These are phyloP conservation scores for Danio rerio DNA, from an alignment of 2,113 vertebrate genomes.

Conservation along the genomic window DNA sequence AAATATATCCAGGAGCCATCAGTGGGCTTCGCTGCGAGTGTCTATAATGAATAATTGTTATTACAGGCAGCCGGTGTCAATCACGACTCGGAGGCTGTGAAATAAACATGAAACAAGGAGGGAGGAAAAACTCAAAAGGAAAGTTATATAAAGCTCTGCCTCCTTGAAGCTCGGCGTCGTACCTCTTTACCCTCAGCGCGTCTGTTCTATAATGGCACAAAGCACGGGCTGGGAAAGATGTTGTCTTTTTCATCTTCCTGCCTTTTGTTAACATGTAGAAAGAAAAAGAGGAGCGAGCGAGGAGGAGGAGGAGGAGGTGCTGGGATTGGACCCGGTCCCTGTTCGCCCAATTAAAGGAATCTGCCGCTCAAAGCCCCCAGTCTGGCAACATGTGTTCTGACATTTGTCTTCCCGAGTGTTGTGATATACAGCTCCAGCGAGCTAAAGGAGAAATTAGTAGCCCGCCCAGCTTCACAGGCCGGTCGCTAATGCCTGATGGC, in stretches of 20 bases:
- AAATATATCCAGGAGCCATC: constrained; percentile 82
- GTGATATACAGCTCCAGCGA: constrained; percentile 77
- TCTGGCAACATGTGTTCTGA: constrained; percentile 82
- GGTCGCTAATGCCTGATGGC: constrained; percentile 64
- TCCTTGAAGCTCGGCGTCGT: constrained; percentile 78
- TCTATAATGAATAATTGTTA: constrained; percentile 80
- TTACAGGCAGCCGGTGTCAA: constrained; percentile 79
- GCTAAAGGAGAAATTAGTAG: constrained; percentile 84
- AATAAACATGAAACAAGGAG: constrained; percentile 79
- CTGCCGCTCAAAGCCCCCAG: constrained; percentile 77
- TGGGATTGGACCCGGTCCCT: constrained; percentile 80
- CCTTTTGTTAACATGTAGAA: constrained; percentile 82
- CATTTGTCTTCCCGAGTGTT: constrained; percentile 83
- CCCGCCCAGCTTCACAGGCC: constrained; percentile 72
- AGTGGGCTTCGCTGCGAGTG: constrained; percentile 73
- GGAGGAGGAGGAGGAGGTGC: constrained; percentile 62
- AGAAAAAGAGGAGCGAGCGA: constrained; percentile 66
- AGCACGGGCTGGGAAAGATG: constrained; percentile 75
- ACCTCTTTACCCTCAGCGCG: constrained; percentile 81
- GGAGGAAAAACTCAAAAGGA: constrained; percentile 69
- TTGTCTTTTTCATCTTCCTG: constrained; percentile 81
- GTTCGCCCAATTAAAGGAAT: constrained; percentile 85
- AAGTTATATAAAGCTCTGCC: constrained; percentile 81
- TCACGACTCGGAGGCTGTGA: constrained; percentile 73
- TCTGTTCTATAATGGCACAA: constrained; percentile 82